Conservation (phyloP, 1,140 invertebrate species). For the Trachymyrmex cornetzi region DNA sequence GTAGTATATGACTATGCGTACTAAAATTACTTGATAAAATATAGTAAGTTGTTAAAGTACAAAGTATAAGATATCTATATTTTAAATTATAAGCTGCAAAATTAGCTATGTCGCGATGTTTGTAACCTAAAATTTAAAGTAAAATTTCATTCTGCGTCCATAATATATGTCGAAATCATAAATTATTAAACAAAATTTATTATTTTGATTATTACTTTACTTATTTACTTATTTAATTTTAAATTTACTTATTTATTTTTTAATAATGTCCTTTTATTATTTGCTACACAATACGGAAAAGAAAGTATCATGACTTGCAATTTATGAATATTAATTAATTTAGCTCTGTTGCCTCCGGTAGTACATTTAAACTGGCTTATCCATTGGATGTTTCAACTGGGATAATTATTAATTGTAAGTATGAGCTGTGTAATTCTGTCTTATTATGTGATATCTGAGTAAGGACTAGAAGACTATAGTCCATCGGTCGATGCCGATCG, state of each 20-base stretch:
- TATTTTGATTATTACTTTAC: neutral
- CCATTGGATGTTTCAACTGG: neutral
- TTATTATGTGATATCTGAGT: neutral
- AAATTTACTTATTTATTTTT: neutral
- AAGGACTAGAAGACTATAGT: neutral
- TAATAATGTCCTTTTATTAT: neutral
- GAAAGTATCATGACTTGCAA: neutral
- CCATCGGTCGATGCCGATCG: neutral
- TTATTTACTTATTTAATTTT: conserved; percentile 5
- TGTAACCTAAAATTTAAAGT: neutral
- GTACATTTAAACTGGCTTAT: neutral
- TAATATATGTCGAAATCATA: neutral
- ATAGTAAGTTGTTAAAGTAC: neutral
- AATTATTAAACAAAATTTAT: neutral
- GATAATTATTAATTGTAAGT: neutral
- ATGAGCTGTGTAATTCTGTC: neutral
- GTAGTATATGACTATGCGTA: neutral
- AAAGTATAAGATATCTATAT: neutral
- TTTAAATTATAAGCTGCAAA: conserved; percentile 11
- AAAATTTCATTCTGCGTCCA: neutral
- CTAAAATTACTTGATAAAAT: neutral
- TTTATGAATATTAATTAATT: conserved; percentile 10
- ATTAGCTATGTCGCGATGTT: neutral
- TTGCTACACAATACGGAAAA: neutral
- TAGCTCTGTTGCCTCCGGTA: neutral